phyloP scores from a whole-genome alignment of 1,140 invertebrate genomes.

The Goniozus legneri region DNA sequence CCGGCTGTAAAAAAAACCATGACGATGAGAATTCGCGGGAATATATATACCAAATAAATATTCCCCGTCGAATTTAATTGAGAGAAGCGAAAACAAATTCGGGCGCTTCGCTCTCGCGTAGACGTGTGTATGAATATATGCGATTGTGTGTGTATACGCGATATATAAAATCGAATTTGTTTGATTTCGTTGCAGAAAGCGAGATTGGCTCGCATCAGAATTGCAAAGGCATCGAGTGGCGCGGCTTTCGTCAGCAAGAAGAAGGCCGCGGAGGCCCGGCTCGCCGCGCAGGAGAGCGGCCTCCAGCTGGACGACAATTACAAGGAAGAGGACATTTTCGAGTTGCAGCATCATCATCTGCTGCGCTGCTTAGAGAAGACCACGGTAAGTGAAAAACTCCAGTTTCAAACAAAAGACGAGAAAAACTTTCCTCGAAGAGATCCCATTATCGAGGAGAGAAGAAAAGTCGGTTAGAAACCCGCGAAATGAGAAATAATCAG shows the following conservation, averaged over 20 bases:
- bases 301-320: slow-evolving; percentile 84
- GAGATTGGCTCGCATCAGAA: slow-evolving; percentile 91
- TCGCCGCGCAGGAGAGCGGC: slow-evolving; percentile 88
- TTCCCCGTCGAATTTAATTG: too few species aligned
- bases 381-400: slow-evolving; percentile 68
- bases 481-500: too few species aligned
- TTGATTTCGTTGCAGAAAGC: slow-evolving; percentile 87
- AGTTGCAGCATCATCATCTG: slow-evolving; percentile 98
- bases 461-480: too few species aligned
- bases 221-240: slow-evolving; percentile 98
- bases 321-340: slow-evolving; percentile 95
- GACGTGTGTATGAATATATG: neutral
- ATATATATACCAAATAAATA: too few species aligned
- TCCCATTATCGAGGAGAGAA: too few species aligned
- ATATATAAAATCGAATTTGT: too few species aligned
- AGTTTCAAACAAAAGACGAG: too few species aligned
- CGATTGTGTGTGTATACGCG: too few species aligned
- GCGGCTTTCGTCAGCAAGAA: slow-evolving; percentile 98
- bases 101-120: neutral
- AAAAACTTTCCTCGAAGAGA: too few species aligned
- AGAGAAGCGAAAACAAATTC: too few species aligned
- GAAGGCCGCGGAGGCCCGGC: slow-evolving; percentile 94
- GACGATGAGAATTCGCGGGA: too few species aligned
- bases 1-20: too few species aligned
- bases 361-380: slow-evolving; percentile 96